These are phyloP conservation scores for Lytechinus variegatus DNA, from an alignment of 35 echinoderm and acorn worm species.

Conservation along the genomic window DNA sequence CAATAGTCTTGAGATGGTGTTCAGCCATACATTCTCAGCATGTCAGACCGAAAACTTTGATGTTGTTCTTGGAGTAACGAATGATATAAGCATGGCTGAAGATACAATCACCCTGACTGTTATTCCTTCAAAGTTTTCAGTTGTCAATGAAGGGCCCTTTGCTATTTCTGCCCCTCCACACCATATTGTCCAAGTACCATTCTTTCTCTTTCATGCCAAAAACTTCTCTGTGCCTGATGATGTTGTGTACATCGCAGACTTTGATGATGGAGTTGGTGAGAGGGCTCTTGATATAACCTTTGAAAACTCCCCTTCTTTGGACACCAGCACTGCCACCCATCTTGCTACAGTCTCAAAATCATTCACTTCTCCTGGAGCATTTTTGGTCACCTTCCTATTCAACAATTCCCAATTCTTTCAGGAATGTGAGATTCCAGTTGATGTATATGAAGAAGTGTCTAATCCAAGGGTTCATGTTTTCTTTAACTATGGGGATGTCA, in stretches of 20 bases:
- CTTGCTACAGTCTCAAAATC: constrained; percentile 30
- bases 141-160: background rate
- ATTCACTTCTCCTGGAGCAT: background rate
- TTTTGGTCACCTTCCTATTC: background rate
- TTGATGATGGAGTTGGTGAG: constrained; percentile 16
- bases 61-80: background rate
- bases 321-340: constrained; percentile 7
- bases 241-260: constrained; percentile 9
- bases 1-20: background rate
- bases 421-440: background rate
- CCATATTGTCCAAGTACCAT: constrained; percentile 19
- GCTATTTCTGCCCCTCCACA: constrained; percentile 6
- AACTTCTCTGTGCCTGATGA: constrained; percentile 5
- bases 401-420: background rate
- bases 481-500: background rate
- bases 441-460: background rate
- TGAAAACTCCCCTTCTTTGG: background rate
- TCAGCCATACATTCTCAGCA: background rate
- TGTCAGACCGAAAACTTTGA: background rate
- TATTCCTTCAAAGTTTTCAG: constrained; percentile 19
- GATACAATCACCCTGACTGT: constrained; percentile 4
- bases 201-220: background rate
- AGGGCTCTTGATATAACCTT: background rate
- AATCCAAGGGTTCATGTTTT: background rate
- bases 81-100: background rate